Evolutionary conservation across 1,140 invertebrate genomes (phyloP).

Genomic region (Procambarus virginalis): DNA sequence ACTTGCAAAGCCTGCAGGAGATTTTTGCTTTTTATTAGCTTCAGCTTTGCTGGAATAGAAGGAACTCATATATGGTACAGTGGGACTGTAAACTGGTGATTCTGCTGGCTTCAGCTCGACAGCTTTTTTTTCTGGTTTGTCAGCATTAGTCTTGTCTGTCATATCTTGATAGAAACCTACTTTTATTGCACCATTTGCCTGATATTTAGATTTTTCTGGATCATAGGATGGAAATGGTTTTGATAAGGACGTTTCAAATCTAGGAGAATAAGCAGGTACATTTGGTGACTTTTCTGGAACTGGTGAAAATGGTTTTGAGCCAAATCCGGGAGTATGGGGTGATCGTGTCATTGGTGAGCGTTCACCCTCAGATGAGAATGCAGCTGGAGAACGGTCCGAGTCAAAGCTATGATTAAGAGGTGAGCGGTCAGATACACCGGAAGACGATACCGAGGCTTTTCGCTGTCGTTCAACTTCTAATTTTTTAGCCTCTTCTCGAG

Average conservation of each 20-base stretch:
- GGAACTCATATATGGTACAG: slow-evolving; percentile 68
- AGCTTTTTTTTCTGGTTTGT: slow-evolving; percentile 62
- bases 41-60: slow-evolving; percentile 67
- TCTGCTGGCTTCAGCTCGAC: slow-evolving; percentile 66
- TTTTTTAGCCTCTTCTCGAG: slow-evolving; percentile 78
- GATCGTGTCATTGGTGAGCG: slow-evolving; percentile 67
- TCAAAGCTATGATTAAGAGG: slow-evolving; percentile 77
- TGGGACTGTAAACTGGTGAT: slow-evolving; percentile 69
- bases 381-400: slow-evolving; percentile 71
- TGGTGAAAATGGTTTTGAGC: slow-evolving; percentile 67
- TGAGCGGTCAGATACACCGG: slow-evolving; percentile 79
- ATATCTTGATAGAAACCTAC: slow-evolving; percentile 87
- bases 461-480: slow-evolving; percentile 68
- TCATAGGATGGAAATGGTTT: slow-evolving; percentile 68
- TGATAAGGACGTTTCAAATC: slow-evolving; percentile 60
- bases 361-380: slow-evolving; percentile 69
- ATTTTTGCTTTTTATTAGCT: slow-evolving; percentile 67
- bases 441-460: slow-evolving; percentile 77
- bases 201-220: slow-evolving; percentile 67
- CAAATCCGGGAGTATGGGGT: slow-evolving; percentile 77
- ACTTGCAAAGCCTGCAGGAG: slow-evolving; percentile 67
- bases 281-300: slow-evolving; percentile 69
- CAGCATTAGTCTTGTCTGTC: slow-evolving; percentile 66
- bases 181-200: slow-evolving; percentile 81
- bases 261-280: slow-evolving; percentile 68